Base-by-base conservation (phyloP, 1,140 invertebrate species). In the Trichomalopsis sarcophagae region DNA sequence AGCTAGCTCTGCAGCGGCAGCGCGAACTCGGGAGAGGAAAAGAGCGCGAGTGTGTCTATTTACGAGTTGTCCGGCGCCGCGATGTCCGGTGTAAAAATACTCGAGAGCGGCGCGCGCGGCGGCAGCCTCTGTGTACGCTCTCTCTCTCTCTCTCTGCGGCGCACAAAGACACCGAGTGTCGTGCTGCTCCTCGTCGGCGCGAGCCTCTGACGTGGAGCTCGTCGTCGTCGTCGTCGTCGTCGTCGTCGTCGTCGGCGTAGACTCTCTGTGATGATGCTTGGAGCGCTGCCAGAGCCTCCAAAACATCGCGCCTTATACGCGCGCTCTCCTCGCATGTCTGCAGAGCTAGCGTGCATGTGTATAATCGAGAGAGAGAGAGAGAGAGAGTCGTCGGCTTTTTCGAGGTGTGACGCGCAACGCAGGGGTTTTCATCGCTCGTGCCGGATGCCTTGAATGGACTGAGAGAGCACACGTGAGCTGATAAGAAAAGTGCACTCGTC, bases 51-150 rank as follows among this genome's bases (percentile, higher is more conserved):
- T 88, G 92, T 91, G 89, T 93, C 92, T 93, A 93, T 93, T 93
- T 93, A 92, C 92, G 93, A 93, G 91, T 93, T 93, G 92, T 93
- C 91, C 92, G 93, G 93, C 93, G 93, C 93, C 93, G 91, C 89
- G 91, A 92, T 93, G 93, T 93, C 93, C 93, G 90, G 92, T 90
- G 92, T 93, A 93, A 93, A 93, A 93, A 93, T 93, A 93, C 90
- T 91, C 88, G 87, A 88, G 81, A 88, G 81, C 71, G 0, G 27
- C 44, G 21, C 77, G 80, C 88, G 88, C 88, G 87, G 81, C 87
- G 87, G 90, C 89, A 36, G 89, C 89, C 88, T 84, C 88, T 89
- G 88, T 87, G 88, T 87, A 73, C 66, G 33, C 33, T 36, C 33
- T 36, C 33, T 36, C 66, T 27, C 27, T 27, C 27, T 27, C 27